Percentiles rank a stretch among this genome's conserved stretches.
Conservation (phyloP, 2,113 vertebrate genomes). For the Pterocles gutturalis region DNA sequence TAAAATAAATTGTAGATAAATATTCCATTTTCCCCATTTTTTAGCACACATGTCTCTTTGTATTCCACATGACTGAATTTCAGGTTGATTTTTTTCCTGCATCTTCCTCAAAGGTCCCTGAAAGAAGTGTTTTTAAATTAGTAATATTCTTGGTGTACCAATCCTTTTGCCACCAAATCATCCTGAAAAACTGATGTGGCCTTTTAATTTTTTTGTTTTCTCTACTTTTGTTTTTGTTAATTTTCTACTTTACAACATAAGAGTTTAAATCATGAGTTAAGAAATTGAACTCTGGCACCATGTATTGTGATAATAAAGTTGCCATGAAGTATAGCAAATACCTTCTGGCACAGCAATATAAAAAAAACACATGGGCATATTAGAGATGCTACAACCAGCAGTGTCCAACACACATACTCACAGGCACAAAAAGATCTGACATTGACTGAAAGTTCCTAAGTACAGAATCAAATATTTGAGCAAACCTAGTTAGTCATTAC, state of each 20-base stretch:
- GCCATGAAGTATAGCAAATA: background rate
- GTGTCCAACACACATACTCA: background rate
- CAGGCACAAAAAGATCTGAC: rapidly evolving
- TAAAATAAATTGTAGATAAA: background rate
- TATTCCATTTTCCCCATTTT: background rate
- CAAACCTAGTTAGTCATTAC: background rate
- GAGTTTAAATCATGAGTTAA: background rate
- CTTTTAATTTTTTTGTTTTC: background rate
- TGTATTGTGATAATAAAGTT: background rate
- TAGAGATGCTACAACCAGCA: background rate
- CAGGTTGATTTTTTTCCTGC: background rate
- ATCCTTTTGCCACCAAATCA: background rate
- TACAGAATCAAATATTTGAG: background rate
- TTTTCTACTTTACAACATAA: background rate
- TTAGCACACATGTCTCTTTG: rapidly evolving
- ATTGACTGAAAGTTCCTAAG: background rate
- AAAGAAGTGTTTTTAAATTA: background rate
- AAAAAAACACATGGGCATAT: background rate
- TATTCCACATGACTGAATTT: background rate
- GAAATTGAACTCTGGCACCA: background rate
- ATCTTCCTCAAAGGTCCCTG: background rate
- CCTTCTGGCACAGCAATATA: background rate
- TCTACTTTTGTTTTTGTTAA: background rate
- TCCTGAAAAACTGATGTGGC: background rate
- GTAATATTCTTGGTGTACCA: background rate